Conservation (phyloP, 2,113 vertebrate species). For the Reinhardtius hippoglossoides region DNA sequence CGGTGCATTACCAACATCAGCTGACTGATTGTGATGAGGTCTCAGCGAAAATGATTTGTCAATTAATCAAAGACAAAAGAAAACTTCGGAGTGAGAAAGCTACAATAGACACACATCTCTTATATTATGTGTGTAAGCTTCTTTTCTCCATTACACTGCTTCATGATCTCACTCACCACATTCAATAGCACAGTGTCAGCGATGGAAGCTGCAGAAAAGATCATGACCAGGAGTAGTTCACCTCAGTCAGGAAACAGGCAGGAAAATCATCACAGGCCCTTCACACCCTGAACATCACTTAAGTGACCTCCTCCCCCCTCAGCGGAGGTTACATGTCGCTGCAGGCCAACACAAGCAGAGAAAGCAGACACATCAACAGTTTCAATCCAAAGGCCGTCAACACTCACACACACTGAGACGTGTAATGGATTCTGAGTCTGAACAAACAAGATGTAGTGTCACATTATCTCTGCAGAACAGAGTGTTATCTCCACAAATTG, state of each 20-base stretch:
- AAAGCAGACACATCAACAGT: slow-evolving; percentile 15
- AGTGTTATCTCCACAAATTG: too few relatives aligned
- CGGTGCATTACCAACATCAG: too few relatives aligned
- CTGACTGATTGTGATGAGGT: too few relatives aligned
- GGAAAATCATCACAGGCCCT: slow-evolving; percentile 34
- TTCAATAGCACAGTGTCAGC: neutral
- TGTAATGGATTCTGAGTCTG: slow-evolving; percentile 1
- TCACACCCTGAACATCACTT: slow-evolving; percentile 54
- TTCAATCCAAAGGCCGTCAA: slow-evolving; percentile 6
- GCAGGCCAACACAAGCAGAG: slow-evolving; percentile 53
- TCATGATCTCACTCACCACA: too few relatives aligned
- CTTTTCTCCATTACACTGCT: too few relatives aligned
- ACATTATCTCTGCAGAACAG: neutral
- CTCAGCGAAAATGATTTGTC: too few relatives aligned
- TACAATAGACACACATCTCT: too few relatives aligned
- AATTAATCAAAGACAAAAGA: too few relatives aligned
- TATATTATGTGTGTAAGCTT: too few relatives aligned
- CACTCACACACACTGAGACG: neutral
- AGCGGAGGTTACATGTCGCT: neutral
- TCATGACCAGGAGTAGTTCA: neutral
- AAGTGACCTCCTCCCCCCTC: slow-evolving; percentile 27
- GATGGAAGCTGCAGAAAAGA: slow-evolving; percentile 33
- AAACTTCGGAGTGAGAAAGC: too few relatives aligned
- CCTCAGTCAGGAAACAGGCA: slow-evolving; percentile 47
- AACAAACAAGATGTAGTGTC: neutral